A percentile compares a stretch with the other conserved stretches of the same genome.
phyloP scores from a whole-genome alignment of 2,113 vertebrate genomes.

The Lasiurus borealis region DNA sequence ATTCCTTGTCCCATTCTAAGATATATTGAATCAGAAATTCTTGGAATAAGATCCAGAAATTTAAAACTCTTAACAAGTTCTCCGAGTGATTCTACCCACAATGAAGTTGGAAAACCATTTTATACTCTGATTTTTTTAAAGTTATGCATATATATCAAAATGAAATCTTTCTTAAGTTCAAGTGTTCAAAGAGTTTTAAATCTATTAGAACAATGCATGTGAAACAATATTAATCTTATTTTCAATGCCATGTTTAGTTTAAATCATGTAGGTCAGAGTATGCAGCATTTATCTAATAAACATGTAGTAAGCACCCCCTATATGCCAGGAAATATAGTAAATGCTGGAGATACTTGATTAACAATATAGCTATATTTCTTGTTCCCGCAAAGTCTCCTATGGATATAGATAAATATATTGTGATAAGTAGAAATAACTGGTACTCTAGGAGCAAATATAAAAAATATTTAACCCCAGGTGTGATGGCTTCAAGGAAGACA shows the following conservation, averaged over 20 bases:
- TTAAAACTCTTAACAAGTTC: background rate
- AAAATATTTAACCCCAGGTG: background rate
- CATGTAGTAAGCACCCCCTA: background rate
- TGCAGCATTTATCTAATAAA: background rate
- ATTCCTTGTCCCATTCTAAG: background rate
- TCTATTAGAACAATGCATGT: background rate
- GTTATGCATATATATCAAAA: background rate
- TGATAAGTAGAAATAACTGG: background rate
- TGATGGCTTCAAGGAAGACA: background rate
- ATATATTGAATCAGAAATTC: background rate
- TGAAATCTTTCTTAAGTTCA: background rate
- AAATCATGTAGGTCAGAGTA: background rate
- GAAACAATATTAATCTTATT: background rate
- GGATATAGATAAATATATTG: background rate
- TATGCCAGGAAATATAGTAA: background rate
- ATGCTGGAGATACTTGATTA: background rate
- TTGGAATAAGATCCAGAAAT: no score
- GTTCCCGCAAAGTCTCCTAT: background rate
- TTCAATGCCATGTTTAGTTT: background rate
- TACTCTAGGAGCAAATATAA: background rate
- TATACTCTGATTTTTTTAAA: background rate
- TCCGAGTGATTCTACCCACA: background rate
- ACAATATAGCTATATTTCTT: background rate
- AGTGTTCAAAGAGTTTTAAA: conserved; percentile 28
- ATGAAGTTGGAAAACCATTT: background rate